phyloP scores from a whole-genome alignment of 2,797 vertebrate species.

The Linurgus olivaceus region DNA sequence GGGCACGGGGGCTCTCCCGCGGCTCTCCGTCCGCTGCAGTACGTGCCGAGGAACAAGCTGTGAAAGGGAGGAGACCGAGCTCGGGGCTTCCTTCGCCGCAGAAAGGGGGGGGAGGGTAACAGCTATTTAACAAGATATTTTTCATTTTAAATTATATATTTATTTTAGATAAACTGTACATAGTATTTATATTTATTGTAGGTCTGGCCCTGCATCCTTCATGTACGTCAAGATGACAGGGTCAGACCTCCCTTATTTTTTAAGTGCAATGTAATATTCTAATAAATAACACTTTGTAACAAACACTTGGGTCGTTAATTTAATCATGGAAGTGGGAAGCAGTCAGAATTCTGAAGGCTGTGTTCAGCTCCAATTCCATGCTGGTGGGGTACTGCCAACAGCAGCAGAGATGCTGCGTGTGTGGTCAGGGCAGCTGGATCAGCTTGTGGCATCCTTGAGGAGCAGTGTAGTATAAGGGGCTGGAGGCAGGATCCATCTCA shows the following conservation, averaged over 20 bases:
- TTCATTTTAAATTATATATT: slow-evolving; percentile 84
- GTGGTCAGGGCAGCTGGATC: accelerated
- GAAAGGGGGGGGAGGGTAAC: slow-evolving; percentile 40
- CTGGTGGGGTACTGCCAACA: neutral
- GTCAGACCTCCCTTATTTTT: slow-evolving; percentile 48
- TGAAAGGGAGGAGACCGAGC: slow-evolving; percentile 72
- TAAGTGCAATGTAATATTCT: slow-evolving; percentile 68
- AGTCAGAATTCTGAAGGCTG: neutral
- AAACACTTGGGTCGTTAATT: neutral
- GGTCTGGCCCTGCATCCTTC: neutral
- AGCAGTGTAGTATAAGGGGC: neutral
- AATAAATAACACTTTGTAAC: slow-evolving; percentile 75
- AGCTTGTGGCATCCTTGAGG: neutral
- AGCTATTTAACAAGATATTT: slow-evolving; percentile 76
- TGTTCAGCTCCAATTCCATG: too few species aligned
- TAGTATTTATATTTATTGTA: slow-evolving; percentile 84
- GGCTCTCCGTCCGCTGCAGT: neutral
- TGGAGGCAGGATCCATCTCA: neutral
- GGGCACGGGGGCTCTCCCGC: neutral
- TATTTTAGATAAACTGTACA: slow-evolving; percentile 82
- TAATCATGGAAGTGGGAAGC: neutral
- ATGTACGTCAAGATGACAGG: neutral
- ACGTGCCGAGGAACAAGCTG: slow-evolving; percentile 70
- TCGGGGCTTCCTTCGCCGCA: slow-evolving; percentile 67
- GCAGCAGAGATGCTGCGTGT: neutral